Evolutionary conservation across 2,888 invertebrate genomes (phyloP), one percentile per base, ranked within the genome.

Genomic region (Ommatoiulus sabulosus): DNA sequence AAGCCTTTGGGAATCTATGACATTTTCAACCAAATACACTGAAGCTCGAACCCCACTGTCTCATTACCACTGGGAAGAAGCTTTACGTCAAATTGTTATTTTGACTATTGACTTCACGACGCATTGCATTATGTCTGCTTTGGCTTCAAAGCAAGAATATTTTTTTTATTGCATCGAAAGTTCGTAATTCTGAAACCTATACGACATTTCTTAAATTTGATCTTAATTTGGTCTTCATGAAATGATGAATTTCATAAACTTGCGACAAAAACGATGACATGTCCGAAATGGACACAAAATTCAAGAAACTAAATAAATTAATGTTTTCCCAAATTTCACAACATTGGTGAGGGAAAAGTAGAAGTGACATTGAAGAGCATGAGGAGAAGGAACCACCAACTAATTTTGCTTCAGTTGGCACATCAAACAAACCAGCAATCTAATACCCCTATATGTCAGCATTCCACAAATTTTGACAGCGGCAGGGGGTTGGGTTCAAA

Each of bases 401-500:
- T 63, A 63, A 63, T 63, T 63, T 63, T 63, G 63, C 63, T 63
- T 63, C 63, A 63, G 63, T 63, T 63, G 63, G 63, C 63, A 63
- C 63, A 63, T 63, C 63, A 20, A n/a, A 20, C 63, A 63, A 63
- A 63, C 63, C n/a, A 63, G 63, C 63, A 63, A 63, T 63, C 20
- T 63, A 63, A 63, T 63, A 63, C 63, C 20, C 63, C 63, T 63
- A 63, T 20, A 63, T 63, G 63, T 63, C 63, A 63, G 20, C 63
- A 63, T 63, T 63, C 63, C 63, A 63, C 63, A 63, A 63, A 63
- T 63, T 63, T 63, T 20, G 20, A 63, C 63, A 63, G n/a, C 20
- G 63, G 63, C 63, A 63, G 20, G 20, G 63, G 63, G 63, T 35
- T 63, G 63, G 63, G 63, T 63, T 63, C 20, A 63, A 63, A 63